Base-by-base conservation (phyloP, 64 coral and sea anemone species). In the Montipora efflorescens region DNA sequence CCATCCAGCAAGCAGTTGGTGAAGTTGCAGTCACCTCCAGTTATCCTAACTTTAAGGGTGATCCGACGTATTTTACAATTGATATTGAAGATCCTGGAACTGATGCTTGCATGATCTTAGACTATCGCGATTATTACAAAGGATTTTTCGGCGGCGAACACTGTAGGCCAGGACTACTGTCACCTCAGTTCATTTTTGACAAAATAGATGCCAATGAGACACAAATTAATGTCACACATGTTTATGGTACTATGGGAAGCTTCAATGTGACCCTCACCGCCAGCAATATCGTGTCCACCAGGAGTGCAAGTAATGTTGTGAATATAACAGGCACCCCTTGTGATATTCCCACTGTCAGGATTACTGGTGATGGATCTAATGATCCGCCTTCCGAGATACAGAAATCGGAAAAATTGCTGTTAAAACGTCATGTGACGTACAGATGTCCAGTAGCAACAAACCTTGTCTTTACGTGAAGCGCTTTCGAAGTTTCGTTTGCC, bases 371-470 rank as follows among this genome's bases (percentile, higher is more conserved):
- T 12, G 90, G 89, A 25, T 95, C 89, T 13, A 43, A 61, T 43
- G 66, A 74, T 3, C 91, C 87, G 3, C 96, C 96, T 4, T 21
- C 57, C 8, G 92, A 81, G 21, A 83, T 98, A n/a, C 64, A 92
- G 28, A 98, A 92, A 55, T 98, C 96, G 5, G 58, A 95, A 20
- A 79, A 74, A 22, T 21, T 98, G 3, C 15, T 95, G 0, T 18
- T 98, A 0, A 80, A 77, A 68, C 44, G 76, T 53, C 51, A 95
- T 25, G 88, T 90, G 22, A 62, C 53, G 77, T 95, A 79, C 61
- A 95, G 74, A 13, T 98, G 96, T 16, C 96, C 93, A 48, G 96
- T 98, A 16, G 96, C 89, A 1, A 6, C 88, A 8, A 95, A 87
- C 5, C 50, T 95, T 45, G 79, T 98, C 1, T 98, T 98, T 12